Evolutionary conservation across 64 coral and sea anemone species (phyloP).

Genomic region (Stichodactyla helianthus): DNA sequence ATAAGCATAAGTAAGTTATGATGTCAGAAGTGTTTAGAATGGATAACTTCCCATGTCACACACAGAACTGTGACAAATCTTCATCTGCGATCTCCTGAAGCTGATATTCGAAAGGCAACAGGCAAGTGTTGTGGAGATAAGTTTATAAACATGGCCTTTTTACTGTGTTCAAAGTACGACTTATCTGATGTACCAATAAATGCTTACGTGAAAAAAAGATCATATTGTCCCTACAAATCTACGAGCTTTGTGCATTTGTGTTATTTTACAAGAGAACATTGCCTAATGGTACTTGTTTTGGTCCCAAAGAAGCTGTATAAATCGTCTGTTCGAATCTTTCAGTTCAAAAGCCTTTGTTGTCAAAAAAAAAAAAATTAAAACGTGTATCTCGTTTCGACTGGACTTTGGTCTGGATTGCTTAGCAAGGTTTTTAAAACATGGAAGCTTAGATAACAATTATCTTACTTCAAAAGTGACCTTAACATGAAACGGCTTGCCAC

Average conservation of each 20-base stretch:
- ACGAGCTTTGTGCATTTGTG: neutral
- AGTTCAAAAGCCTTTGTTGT: constrained; percentile 4
- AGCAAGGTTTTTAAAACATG: neutral
- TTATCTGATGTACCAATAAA: constrained; percentile 2
- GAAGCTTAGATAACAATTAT: neutral
- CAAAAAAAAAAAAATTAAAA: neutral
- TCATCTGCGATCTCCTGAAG: constrained; percentile 14
- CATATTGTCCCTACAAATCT: neutral
- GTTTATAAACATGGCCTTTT: constrained; percentile 5
- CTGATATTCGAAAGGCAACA: constrained; percentile 1
- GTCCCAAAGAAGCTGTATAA: neutral
- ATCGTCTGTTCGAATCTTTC: neutral
- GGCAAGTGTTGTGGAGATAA: constrained; percentile 11
- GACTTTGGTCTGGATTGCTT: neutral
- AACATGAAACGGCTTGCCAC: neutral
- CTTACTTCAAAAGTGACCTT: constrained; percentile 9
- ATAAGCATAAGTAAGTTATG: constrained; percentile 16
- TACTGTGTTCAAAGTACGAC: neutral
- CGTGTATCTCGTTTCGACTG: neutral
- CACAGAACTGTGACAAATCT: constrained; percentile 22
- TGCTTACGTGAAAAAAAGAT: neutral
- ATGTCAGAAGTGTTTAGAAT: constrained; percentile 30
- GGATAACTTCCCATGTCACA: constrained; percentile 11
- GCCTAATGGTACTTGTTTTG: neutral
- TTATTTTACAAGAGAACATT: neutral